A percentile compares a stretch with the other conserved stretches of the same genome.
These are phyloP conservation scores for Drosophila nigricruria DNA, from an alignment of 2,888 invertebrate species.

Conservation along the genomic window DNA sequence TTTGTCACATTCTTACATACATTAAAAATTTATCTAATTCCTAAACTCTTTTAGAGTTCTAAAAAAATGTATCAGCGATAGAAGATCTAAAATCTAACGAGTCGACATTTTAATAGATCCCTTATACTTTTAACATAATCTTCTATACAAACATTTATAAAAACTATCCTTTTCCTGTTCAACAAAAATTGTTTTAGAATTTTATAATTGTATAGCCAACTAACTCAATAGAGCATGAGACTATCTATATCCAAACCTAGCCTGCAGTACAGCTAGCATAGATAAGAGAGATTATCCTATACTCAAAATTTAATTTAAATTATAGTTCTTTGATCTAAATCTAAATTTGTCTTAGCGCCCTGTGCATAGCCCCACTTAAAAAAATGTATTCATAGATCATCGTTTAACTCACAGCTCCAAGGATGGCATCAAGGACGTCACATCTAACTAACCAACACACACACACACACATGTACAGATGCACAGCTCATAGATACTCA, in stretches of 20 bases:
- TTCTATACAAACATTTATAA: neutral
- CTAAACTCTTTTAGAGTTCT: too few relatives aligned
- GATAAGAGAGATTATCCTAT: neutral
- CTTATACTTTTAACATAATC: neutral
- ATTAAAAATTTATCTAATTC: too few relatives aligned
- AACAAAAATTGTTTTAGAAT: too few relatives aligned
- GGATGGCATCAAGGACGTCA: constrained; percentile 24
- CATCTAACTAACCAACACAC: constrained; percentile 24
- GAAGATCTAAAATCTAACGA: neutral
- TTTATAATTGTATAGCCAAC: neutral
- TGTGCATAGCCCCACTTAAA: constrained; percentile 36
- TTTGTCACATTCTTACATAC: too few relatives aligned
- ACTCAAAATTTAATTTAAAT: neutral
- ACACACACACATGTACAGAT: neutral
- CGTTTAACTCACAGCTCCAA: constrained; percentile 21
- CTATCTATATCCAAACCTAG: neutral
- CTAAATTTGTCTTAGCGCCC: neutral
- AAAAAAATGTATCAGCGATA: too few relatives aligned
- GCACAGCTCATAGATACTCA: constrained; percentile 11
- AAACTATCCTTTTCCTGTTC: neutral
- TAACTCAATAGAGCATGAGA: neutral
- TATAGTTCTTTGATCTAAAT: neutral
- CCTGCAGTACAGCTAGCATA: neutral
- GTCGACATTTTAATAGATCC: neutral
- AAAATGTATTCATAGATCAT: constrained; percentile 29